Evolutionary conservation across 2,113 vertebrate genomes (phyloP).

Genomic region (Micromys minutus): DNA sequence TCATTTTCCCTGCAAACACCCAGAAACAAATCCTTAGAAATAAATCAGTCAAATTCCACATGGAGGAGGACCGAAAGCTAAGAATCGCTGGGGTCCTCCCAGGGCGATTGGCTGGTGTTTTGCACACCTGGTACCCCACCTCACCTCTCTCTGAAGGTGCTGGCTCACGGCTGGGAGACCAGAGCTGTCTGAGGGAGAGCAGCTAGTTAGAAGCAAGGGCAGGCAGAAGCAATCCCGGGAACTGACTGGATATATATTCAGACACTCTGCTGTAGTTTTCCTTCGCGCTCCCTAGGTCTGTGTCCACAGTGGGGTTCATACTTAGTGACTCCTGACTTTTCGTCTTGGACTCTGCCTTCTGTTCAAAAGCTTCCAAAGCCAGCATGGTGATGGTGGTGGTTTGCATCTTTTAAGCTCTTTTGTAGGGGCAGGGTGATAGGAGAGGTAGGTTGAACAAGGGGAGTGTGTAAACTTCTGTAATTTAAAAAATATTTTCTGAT

Average conservation of each 20-base stretch:
- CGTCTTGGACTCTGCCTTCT: slow-evolving; percentile 35
- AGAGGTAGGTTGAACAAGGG: background rate
- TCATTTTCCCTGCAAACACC: background rate
- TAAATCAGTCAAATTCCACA: background rate
- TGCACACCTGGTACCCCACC: background rate
- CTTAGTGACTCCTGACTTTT: slow-evolving; percentile 25
- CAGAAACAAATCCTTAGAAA: background rate
- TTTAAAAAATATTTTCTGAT: slow-evolving; percentile 46
- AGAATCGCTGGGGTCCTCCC: background rate
- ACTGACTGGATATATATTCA: background rate
- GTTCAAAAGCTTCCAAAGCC: slow-evolving; percentile 20
- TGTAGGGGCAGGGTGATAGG: background rate
- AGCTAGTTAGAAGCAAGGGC: background rate
- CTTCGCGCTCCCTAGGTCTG: background rate
- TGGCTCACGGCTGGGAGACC: background rate
- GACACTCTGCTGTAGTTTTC: background rate
- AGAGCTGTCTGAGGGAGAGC: background rate
- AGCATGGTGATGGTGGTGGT: background rate
- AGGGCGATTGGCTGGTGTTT: background rate
- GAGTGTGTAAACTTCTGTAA: slow-evolving; percentile 16
- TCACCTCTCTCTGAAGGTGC: background rate
- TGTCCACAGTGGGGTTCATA: background rate
- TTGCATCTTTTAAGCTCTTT: background rate
- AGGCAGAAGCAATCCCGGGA: background rate
- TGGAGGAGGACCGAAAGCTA: background rate